These are phyloP conservation scores for Triplophysa rosa DNA, from an alignment of 2,113 vertebrate species.

Conservation along the genomic window DNA sequence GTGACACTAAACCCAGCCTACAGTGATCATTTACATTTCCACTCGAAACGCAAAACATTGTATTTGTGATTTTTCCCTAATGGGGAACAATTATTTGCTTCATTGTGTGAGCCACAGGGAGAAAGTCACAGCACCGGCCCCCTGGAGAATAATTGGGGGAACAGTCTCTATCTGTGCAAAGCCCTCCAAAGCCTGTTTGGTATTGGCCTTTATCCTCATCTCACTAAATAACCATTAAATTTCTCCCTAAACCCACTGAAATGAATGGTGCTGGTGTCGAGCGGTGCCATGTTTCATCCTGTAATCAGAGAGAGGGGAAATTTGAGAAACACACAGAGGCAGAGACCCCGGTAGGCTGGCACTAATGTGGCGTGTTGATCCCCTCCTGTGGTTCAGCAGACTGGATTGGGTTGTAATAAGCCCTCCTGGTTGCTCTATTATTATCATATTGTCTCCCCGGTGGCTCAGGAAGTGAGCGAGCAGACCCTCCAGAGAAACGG, in stretches of 20 bases:
- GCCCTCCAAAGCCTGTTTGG: slow-evolving; percentile 64
- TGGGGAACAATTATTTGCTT: slow-evolving; percentile 56
- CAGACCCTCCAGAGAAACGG: slow-evolving; percentile 24
- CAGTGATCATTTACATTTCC: background rate
- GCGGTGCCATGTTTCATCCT: slow-evolving; percentile 56
- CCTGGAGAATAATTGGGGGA: slow-evolving; percentile 59
- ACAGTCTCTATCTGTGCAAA: slow-evolving; percentile 56
- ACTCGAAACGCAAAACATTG: slow-evolving; percentile 42
- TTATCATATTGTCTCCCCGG: slow-evolving; percentile 62
- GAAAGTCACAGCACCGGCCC: slow-evolving; percentile 56
- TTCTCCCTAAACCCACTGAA: slow-evolving; percentile 48
- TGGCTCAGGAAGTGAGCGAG: slow-evolving; percentile 53
- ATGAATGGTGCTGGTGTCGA: slow-evolving; percentile 23
- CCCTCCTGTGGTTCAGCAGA: slow-evolving; percentile 63
- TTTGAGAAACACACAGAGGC: slow-evolving; percentile 43
- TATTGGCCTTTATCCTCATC: slow-evolving; percentile 60
- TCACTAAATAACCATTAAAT: slow-evolving; percentile 62
- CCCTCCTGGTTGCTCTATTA: slow-evolving; percentile 64
- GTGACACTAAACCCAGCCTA: background rate
- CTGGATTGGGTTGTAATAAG: slow-evolving; percentile 64
- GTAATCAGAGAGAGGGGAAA: slow-evolving; percentile 54
- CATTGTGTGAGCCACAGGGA: slow-evolving; percentile 58
- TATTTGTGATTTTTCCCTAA: slow-evolving; percentile 60
- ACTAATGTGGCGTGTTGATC: slow-evolving; percentile 38
- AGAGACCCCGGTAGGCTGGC: slow-evolving; percentile 49